Base-by-base conservation (phyloP, 2,113 vertebrate species). In the Spea multiplicata region DNA sequence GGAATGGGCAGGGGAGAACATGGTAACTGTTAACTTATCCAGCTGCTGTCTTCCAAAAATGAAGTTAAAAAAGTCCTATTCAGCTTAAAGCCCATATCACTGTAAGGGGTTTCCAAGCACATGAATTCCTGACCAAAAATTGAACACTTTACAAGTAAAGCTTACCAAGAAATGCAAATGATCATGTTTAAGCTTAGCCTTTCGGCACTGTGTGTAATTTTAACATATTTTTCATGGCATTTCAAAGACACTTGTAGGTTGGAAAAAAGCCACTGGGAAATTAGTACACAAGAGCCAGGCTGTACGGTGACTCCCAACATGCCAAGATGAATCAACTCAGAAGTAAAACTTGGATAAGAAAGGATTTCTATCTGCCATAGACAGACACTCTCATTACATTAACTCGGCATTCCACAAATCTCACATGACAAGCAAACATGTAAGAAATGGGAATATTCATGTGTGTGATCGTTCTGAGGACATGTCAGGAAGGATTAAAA, bases 151-250 rank as follows among this genome's bases (percentile, higher is more conserved):
- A 80, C 73, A 80, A 62, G 59, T 50, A 73, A 73, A 80, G 77
- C 73, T 80, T 80, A 80, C 64, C 50, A 62, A 80, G 77, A 80
- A 62, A 71, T 80, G 77, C 70, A 50, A 73, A 80, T 80, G 77
- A 73, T 66, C 77, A 80, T 80, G 70, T 80, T 73, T 77, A 70
- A 77, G 62, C 55, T 62, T 47, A 64, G 66, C 66, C 49, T 80
- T 71, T 73, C 73, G 70, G 77, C 77, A 80, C 67, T 80, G 77
- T 66, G 66, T 80, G 62, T n/a, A 80, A 62, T 66, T 80, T 67
- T 80, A 80, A 73, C 57, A 50, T 80, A 80, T 73, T 73, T 80
- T 80, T 73, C 77, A 80, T 80, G 77, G 70, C 77, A 66, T 73
- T 73, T 73, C 61, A 66, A 48, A 73, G 77, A 80, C 64, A 80